Evolutionary conservation across 2,888 invertebrate species (phyloP), one percentile per base, ranked within the genome.

Genomic region (Bedellia somnulentella): DNA sequence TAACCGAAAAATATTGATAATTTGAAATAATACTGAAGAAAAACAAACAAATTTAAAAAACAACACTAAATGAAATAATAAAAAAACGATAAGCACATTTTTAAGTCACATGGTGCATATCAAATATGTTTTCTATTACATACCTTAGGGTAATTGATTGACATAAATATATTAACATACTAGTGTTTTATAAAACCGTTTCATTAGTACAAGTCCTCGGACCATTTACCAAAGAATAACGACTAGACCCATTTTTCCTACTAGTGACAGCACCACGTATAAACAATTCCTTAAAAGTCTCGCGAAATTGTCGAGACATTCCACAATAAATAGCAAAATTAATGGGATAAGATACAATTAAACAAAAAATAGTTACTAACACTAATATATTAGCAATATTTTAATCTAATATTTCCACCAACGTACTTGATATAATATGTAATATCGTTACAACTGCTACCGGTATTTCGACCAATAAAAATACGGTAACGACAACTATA

Each of bases 321-420:
- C 93, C 93, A 57, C 94, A 95, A 52, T 96, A 96, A 40, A 95
- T 93, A 35, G 93, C 94, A 50, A 96, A 95, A 59, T 95, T 94
- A 34, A 94, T 87, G 8, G 93, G 93, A 62, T 94, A 94, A 27
- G 91, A 91, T 22, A 93, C 81, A 34, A 93, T 86, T 36, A 96
- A 89, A 56, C 92, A 87, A 67, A 95, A 93, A 70, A 95, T 95
- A 8, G 91, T 91, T 50, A 92, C 83, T 36, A 89, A 58, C 33
- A 91, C 86, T 37, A 89, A 77, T 13, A 86, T 80, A 51, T 89
- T 89, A 10, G 89, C 88, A 30, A 88, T 81, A 39, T 84, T 77
- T 47, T 90, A 90, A 60, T 91, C 85, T 27, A 90, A 56, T 40
- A 89, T 84, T 44, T 86, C 82, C 8, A 80, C 82, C 26, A 86